These are phyloP conservation scores for Gambusia holbrooki DNA, from an alignment of 2,113 vertebrate species.

Conservation along the genomic window DNA sequence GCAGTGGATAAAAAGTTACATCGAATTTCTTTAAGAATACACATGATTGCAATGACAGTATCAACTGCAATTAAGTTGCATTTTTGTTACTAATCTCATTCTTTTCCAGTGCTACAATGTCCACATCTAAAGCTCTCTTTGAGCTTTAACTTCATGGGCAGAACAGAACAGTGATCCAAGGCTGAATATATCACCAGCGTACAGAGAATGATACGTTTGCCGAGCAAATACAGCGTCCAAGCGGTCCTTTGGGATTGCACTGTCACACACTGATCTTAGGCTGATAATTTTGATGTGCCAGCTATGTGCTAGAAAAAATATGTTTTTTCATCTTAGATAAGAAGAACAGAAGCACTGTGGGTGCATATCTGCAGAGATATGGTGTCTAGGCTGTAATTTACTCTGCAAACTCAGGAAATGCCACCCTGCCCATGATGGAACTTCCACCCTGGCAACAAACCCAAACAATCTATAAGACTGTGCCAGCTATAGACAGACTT, in stretches of 20 bases:
- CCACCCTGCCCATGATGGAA: slow-evolving; percentile 65
- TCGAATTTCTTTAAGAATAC: not conserved
- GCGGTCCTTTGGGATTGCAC: too few relatives aligned
- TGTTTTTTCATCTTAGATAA: too few relatives aligned
- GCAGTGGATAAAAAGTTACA: not conserved
- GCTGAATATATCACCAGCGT: not conserved
- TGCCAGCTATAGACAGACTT: slow-evolving; percentile 13
- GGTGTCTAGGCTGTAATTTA: slow-evolving; percentile 49
- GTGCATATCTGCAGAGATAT: slow-evolving; percentile 13
- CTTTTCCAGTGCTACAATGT: not conserved
- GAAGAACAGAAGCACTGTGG: not conserved
- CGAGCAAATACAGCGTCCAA: too few relatives aligned
- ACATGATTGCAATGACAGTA: not conserved
- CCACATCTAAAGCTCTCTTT: not conserved
- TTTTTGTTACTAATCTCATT: not conserved
- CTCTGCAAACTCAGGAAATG: slow-evolving; percentile 75
- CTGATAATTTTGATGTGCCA: too few relatives aligned
- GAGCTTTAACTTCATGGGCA: not conserved
- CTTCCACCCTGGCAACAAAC: slow-evolving; percentile 61
- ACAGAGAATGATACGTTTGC: too few relatives aligned
- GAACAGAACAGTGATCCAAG: not conserved
- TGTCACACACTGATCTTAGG: too few relatives aligned
- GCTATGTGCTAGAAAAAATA: not conserved
- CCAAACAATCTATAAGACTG: slow-evolving; percentile 59
- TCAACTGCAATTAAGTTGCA: not conserved